A percentile compares a stretch with the other conserved stretches of the same genome.
phyloP scores from a whole-genome alignment of 2,888 invertebrate genomes.

The Mythimna pallens region DNA sequence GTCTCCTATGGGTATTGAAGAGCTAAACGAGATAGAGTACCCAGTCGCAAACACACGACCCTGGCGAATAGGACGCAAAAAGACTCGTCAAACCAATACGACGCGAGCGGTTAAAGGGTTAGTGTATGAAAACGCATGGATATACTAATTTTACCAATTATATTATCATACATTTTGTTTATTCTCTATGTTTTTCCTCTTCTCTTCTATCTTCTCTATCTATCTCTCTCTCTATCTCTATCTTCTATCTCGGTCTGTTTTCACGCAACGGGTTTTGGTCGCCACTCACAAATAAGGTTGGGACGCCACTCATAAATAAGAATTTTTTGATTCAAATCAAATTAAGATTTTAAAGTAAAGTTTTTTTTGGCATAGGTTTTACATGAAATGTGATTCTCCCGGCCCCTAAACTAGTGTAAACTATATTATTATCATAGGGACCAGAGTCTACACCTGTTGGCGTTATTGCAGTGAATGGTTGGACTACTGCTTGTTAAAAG shows the following conservation, averaged over 20 bases:
- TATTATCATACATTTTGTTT: neutral
- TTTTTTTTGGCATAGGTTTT: neutral
- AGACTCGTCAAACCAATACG: too few species aligned
- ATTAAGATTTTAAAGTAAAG: neutral
- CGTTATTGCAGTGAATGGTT: neutral
- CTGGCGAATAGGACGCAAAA: too few species aligned
- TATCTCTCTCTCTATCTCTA: neutral
- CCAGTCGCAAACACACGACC: too few species aligned
- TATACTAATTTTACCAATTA: too few species aligned
- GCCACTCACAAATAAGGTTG: too few species aligned
- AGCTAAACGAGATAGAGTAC: too few species aligned
- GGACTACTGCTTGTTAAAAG: neutral
- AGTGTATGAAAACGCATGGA: too few species aligned
- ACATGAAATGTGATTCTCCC: neutral
- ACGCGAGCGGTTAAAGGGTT: too few species aligned
- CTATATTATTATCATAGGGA: neutral
- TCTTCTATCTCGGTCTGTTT: neutral
- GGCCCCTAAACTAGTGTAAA: neutral
- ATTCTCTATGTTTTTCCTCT: neutral
- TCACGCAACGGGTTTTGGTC: neutral
- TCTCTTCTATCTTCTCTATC: neutral
- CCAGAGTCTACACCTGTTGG: neutral
- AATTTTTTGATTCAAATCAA: too few species aligned
- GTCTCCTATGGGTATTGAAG: too few species aligned
- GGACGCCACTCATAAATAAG: too few species aligned